Percentiles rank a stretch among this genome's conserved stretches.
These are phyloP conservation scores for Ctenomys sociabilis DNA, from an alignment of 2,113 vertebrate species.

Conservation along the genomic window DNA sequence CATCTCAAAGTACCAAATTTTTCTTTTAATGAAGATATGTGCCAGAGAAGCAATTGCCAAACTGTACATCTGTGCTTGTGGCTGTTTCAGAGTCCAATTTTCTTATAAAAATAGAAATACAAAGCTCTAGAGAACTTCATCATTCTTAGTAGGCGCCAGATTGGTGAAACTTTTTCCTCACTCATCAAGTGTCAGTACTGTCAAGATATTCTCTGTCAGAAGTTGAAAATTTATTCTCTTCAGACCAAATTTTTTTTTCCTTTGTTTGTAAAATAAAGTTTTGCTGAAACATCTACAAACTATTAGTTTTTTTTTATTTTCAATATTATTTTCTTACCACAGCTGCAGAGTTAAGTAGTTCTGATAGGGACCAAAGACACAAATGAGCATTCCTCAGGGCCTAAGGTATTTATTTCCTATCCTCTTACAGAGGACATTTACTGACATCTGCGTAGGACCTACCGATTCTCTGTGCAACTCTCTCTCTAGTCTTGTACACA, in stretches of 20 bases:
- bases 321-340: neutral
- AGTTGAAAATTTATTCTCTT: neutral
- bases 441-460: neutral
- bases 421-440: neutral
- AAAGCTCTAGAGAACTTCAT: neutral
- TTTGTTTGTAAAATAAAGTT: neutral
- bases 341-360: neutral
- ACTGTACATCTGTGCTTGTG: neutral
- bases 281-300: neutral
- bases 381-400: neutral
- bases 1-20: neutral
- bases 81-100: neutral
- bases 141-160: neutral
- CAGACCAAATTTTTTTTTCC: neutral
- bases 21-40: neutral
- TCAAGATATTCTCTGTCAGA: neutral
- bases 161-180: neutral
- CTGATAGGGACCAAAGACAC: neutral
- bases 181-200: neutral
- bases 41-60: neutral
- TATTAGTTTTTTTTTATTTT: conserved; percentile 1
- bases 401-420: neutral
- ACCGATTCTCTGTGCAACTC: neutral
- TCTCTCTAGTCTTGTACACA: neutral
- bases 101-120: neutral